A percentile compares a stretch with the other conserved stretches of the same genome.
These are phyloP conservation scores for Homarus americanus DNA, from an alignment of 1,140 invertebrate genomes.

Conservation along the genomic window DNA sequence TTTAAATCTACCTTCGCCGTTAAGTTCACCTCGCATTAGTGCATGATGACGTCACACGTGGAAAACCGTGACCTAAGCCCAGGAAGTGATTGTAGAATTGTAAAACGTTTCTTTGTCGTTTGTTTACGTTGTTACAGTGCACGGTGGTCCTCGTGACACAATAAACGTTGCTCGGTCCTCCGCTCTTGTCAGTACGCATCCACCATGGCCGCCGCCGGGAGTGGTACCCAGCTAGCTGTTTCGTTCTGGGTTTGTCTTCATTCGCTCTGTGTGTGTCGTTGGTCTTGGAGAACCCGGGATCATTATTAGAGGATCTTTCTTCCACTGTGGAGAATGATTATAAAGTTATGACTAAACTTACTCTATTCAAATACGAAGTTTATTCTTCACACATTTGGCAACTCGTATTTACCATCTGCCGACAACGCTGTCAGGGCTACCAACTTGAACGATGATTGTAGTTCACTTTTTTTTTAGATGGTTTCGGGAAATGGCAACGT, in stretches of 20 bases:
- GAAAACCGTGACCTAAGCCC: too few relatives aligned
- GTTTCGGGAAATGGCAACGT: neutral
- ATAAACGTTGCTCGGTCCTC: slow-evolving; percentile 10
- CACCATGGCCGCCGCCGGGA: neutral
- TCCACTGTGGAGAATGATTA: too few relatives aligned
- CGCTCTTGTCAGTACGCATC: neutral
- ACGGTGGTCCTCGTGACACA: neutral
- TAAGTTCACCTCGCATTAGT: too few relatives aligned
- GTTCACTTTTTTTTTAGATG: neutral
- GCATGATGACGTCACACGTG: too few relatives aligned
- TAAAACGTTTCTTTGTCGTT: neutral
- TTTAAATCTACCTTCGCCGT: too few relatives aligned
- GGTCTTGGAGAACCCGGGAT: too few relatives aligned
- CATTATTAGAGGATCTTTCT: too few relatives aligned
- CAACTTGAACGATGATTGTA: slow-evolving; percentile 50
- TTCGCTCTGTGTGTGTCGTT: too few relatives aligned
- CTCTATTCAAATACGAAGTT: too few relatives aligned
- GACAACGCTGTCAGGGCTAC: slow-evolving; percentile 53
- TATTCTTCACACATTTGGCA: slow-evolving; percentile 1
- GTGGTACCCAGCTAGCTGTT: too few relatives aligned
- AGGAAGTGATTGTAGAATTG: neutral
- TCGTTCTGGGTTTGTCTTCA: too few relatives aligned
- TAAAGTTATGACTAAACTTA: too few relatives aligned
- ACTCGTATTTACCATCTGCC: slow-evolving; percentile 30
- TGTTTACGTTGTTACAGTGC: neutral